Base-by-base conservation (phyloP, 1,140 invertebrate genomes). In the Brachionus paranguensis region DNA sequence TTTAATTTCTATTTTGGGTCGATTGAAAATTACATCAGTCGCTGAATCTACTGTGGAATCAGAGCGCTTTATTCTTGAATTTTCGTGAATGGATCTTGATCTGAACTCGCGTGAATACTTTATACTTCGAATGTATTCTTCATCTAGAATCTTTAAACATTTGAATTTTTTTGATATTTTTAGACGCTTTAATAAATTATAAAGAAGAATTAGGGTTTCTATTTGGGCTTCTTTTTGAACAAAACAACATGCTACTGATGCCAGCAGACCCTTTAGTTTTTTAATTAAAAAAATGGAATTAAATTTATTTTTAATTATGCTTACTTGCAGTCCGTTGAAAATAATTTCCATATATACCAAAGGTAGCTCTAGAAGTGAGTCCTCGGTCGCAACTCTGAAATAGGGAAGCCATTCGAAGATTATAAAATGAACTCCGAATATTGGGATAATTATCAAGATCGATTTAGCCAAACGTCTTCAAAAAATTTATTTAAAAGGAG, bases 171-270 rank as follows among this genome's bases (percentile, higher is more conserved):
- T 76, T 12, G 11, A 50, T 27, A 27, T 11, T 50, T 50, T 50
- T 4, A 76, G 17, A 3, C 43, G 24, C 50, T 76, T 76, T 47
- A 76, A 50, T 37, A 50, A 14, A 37, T 50, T 76, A 76, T 76
- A 33, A 10, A 81, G 4, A 29, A 81, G 12, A 68, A 81, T 37
- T 41, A 60, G 10, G 5, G 43, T 20, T 24, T 81, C 78, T n/a
- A 81, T 45, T 64, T 68, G 78, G 8, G 78, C 78, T 68, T 81
- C 78, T 45, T 81, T 81, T 60, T 81, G 78, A 37, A 81, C 60
- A 68, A 81, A 81, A 29, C 78, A 81, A 47, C 78, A 81, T 11
- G 64, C 53, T 27, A 81, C n/a, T 60, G 78, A 81, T n/a, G 64
- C 78, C 2, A 81, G n/a, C 10, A 68, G 43, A 33, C 78, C 78